Percentiles rank a stretch among this genome's conserved stretches.
Conservation (phyloP, 1,140 invertebrate genomes). For the Drosophila guanche region DNA sequence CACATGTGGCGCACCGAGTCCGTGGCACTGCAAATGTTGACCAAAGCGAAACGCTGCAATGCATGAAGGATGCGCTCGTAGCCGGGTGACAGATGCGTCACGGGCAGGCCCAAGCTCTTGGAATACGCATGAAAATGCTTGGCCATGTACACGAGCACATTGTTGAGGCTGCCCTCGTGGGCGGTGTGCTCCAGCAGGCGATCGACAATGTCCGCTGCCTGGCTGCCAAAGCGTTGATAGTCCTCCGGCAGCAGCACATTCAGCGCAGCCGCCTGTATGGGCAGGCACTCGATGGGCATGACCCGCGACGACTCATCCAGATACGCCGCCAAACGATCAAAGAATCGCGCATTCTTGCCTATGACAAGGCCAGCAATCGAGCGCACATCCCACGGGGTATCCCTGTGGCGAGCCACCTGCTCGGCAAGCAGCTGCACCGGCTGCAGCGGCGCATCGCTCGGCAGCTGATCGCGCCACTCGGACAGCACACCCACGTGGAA, state of each 20-base stretch:
- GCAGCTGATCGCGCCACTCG: slow-evolving; percentile 24
- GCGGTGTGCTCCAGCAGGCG: slow-evolving; percentile 9
- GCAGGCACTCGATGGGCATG: slow-evolving; percentile 23
- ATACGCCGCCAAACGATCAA: slow-evolving; percentile 15
- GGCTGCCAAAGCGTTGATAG: background rate
- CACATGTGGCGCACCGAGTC: slow-evolving; percentile 86
- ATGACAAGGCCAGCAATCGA: slow-evolving; percentile 57
- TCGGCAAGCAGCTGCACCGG: slow-evolving; percentile 18
- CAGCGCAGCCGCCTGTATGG: slow-evolving; percentile 50
- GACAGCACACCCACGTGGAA: slow-evolving; percentile 53
- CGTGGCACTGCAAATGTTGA: slow-evolving; percentile 79
- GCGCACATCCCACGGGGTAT: slow-evolving; percentile 68
- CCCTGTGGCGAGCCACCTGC: slow-evolving; percentile 40
- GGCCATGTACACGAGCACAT: slow-evolving; percentile 57
- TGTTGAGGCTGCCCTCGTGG: slow-evolving; percentile 27
- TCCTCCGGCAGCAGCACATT: slow-evolving; percentile 33
- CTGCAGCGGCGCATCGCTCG: background rate
- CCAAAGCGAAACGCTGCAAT: slow-evolving; percentile 83
- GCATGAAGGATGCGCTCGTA: slow-evolving; percentile 24
- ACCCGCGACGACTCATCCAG: slow-evolving; percentile 9
- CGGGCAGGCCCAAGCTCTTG: slow-evolving; percentile 26
- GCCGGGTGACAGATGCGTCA: background rate
- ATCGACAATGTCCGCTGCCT: slow-evolving; percentile 33
- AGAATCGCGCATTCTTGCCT: slow-evolving; percentile 46
- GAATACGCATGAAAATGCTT: slow-evolving; percentile 55